These are phyloP conservation scores for Acanthosepion esculentum DNA, from an alignment of 2,888 invertebrate species.

Conservation along the genomic window DNA sequence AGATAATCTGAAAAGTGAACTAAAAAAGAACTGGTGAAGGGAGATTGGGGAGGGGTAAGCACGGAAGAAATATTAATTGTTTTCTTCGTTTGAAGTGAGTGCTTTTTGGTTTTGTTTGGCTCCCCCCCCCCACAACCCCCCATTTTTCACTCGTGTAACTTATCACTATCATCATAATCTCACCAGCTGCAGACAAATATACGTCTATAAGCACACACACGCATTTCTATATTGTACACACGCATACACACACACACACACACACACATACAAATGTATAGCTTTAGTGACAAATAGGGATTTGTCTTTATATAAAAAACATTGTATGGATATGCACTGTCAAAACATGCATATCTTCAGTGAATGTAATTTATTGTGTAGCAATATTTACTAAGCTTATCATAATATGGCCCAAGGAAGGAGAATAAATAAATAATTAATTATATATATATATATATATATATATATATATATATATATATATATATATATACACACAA, in stretches of 20 bases:
- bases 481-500: too few relatives aligned
- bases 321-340: background rate
- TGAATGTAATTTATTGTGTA: background rate
- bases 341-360: background rate
- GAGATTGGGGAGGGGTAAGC: background rate
- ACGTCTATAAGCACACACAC: background rate
- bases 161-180: conserved; percentile 33
- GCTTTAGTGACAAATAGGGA: background rate
- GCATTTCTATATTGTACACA: background rate
- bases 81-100: background rate
- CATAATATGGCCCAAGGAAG: background rate
- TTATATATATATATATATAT: too few relatives aligned
- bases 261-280: background rate
- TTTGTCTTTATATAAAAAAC: background rate
- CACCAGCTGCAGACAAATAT: background rate
- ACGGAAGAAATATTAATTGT: background rate
- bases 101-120: background rate
- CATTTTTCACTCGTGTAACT: background rate
- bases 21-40: too few relatives aligned
- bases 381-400: background rate
- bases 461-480: too few relatives aligned
- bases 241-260: background rate
- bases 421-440: background rate
- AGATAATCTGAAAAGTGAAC: background rate
- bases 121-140: background rate